A percentile compares a stretch with the other conserved stretches of the same genome.
Conservation (phyloP, 2,888 invertebrate species). For the Syrista parreyssii region DNA sequence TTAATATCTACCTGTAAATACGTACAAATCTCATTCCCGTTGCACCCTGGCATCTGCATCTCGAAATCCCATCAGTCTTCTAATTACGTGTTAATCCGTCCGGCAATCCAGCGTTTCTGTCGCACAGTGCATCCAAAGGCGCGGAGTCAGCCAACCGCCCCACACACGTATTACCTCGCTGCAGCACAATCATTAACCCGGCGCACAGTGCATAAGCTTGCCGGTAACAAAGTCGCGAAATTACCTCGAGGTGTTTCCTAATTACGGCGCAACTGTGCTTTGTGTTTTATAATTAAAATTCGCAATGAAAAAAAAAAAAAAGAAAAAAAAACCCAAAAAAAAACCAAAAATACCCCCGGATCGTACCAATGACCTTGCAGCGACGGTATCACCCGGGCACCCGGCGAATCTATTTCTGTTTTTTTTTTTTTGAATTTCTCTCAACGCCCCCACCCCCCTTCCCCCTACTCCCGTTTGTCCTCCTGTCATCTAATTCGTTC, state of each 20-base stretch:
- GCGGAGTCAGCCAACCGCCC: too few relatives aligned
- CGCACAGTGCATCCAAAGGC: too few relatives aligned
- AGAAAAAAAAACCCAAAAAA: too few relatives aligned
- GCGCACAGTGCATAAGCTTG: not conserved
- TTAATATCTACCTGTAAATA: not conserved
- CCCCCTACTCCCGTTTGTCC: too few relatives aligned
- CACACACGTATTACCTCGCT: not conserved
- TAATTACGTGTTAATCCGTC: constrained; percentile 17
- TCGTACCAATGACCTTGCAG: too few relatives aligned
- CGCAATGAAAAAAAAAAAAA: too few relatives aligned
- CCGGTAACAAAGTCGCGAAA: not conserved
- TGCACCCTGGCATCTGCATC: constrained; percentile 5
- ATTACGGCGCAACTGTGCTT: not conserved
- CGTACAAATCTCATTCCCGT: not conserved
- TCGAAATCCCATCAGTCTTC: constrained; percentile 18
- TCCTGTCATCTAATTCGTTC: not conserved
- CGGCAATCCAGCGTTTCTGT: not conserved
- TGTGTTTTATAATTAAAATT: too few relatives aligned
- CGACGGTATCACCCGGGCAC: too few relatives aligned
- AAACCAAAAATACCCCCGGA: too few relatives aligned
- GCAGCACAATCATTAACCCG: not conserved
- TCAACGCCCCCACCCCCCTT: too few relatives aligned
- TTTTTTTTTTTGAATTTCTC: too few relatives aligned
- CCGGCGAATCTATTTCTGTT: too few relatives aligned
- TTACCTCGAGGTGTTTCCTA: not conserved